Base-by-base conservation (phyloP, 2,797 vertebrate species). In the Lophius americanus region DNA sequence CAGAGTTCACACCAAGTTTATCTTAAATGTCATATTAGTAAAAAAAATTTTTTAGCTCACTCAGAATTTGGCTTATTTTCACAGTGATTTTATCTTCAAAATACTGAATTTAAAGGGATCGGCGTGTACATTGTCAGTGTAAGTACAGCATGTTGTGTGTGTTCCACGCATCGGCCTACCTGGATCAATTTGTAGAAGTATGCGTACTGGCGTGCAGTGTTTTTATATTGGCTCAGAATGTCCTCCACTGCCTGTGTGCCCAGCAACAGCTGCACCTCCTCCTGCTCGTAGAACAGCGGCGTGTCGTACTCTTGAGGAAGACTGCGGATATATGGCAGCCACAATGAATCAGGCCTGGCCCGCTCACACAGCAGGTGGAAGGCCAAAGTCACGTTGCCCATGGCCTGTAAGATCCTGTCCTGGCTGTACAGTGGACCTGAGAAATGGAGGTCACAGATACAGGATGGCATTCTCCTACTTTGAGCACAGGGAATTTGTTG, bases 181-280 rank as follows among this genome's bases (percentile, higher is more conserved):
- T 99, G 97, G 54, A 98, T 91, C 78, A 99, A 94, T 87, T 96
- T 98, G 92, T 98, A 99, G 94, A 99, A 99, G 89, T 99, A 99
- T 5, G 98, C 96, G 10, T 99, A 99, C 78, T 99, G 98, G 6
- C 97, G 95, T 1, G 97, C 97, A 0, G 96, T 98, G 89, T 98
- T 99, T 91, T 98, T 99, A 70, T 97, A 99, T 87, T 99, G 97
- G 89, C 95, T 98, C 74, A 98, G 95, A 68, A 99, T 89, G 23
- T 99, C 97, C 10, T 96, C 96, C 69, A 99, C 91, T 5, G 97
- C 97, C 89, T 99, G 98, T 2, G 98, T 98, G 42, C 95, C 95
- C 68, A 97, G 94, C 74, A 99, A 95, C 83, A 95, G 92, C 70
- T 93, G 92, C 37, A 98, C 96, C 82, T 98, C 96, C 0, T 98